Evolutionary conservation across 2,113 vertebrate genomes (phyloP), one percentile per base, ranked within the genome.

Genomic region (Seriola quinqueradiata): DNA sequence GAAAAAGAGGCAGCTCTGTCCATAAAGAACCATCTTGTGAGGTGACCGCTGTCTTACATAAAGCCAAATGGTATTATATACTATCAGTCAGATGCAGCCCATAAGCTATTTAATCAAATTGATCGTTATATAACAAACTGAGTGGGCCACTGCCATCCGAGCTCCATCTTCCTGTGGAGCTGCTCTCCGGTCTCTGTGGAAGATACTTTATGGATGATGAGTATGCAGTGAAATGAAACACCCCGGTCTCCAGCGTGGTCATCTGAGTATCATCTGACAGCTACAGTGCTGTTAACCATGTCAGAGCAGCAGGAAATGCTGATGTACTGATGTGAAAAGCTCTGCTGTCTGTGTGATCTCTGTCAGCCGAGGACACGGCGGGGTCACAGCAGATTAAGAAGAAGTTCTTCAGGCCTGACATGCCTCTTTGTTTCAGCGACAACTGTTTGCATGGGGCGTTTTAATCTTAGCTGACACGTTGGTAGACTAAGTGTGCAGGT

Each of bases 121-220:
- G 91, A 93, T 92, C 46, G 55, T 94, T 93, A 89, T 86, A 85
- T 93, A 92, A 93, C 91, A 83, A 85, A 91, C 75, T 90, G 88
- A 93, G 88, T 92, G 88, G 87, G 92, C 88, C 82, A 68, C 87
- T 61, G 81, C 87, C 75, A 90, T 87, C 88, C 66, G 14, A 88
- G 84, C 91, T 86, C 77, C 84, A 81, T 92, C 85, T 89, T 92
- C 80, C 92, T 81, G 85, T 79, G 81, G 81, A 86, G 79, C 75
- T 32, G 69, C 74, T 81, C 81, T 84, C 70, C 66, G 32, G 60
- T 85, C 87, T 90, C 79, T 81, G 75, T 36, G 65, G 87, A 85
- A 87, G 90, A 88, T 82, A 77, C 81, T 89, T 90, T 79, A 82
- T 81, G 83, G 89, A 86, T 81, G 90, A 89, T 90, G 87, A 83